Evolutionary conservation across 2,888 invertebrate genomes (phyloP).

Genomic region (Pegoplata infirma): DNA sequence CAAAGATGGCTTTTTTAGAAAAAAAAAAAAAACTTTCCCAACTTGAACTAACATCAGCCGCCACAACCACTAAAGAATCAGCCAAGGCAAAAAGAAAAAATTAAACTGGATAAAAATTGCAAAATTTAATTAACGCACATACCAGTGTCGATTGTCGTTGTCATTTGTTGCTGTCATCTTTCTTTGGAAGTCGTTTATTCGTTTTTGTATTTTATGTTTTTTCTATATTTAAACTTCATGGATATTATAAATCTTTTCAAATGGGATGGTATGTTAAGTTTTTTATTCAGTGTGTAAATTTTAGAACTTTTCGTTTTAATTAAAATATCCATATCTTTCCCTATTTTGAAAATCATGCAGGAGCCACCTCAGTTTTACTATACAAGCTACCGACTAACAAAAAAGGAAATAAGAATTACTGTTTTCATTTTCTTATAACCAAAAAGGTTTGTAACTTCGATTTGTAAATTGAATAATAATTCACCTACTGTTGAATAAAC

Average conservation of each 20-base stretch:
- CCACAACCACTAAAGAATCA: conserved; percentile 40
- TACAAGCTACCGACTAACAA: too few relatives aligned
- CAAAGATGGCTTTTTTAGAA: conserved; percentile 29
- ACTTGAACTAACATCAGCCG: conserved; percentile 45
- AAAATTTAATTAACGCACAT: conserved; percentile 67
- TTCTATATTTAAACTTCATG: neutral
- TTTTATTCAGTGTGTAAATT: too few relatives aligned
- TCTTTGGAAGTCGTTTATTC: conserved; percentile 29
- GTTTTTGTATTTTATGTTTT: neutral
- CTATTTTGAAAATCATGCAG: too few relatives aligned
- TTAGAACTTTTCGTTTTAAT: too few relatives aligned
- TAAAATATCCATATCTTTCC: too few relatives aligned
- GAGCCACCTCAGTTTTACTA: too few relatives aligned
- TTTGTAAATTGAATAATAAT: too few relatives aligned
- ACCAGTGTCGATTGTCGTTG: conserved; percentile 63
- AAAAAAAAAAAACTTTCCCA: neutral
- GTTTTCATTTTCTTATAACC: too few relatives aligned
- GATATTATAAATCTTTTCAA: neutral
- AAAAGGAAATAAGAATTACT: too few relatives aligned
- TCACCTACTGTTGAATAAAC: too few relatives aligned
- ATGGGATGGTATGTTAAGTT: too few relatives aligned
- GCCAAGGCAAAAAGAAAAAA: neutral
- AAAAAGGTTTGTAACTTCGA: too few relatives aligned
- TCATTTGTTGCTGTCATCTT: conserved; percentile 60
- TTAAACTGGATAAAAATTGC: conserved; percentile 41